Evolutionary conservation across 2,797 vertebrate species (phyloP).

Genomic region (Cyprinella venusta): DNA sequence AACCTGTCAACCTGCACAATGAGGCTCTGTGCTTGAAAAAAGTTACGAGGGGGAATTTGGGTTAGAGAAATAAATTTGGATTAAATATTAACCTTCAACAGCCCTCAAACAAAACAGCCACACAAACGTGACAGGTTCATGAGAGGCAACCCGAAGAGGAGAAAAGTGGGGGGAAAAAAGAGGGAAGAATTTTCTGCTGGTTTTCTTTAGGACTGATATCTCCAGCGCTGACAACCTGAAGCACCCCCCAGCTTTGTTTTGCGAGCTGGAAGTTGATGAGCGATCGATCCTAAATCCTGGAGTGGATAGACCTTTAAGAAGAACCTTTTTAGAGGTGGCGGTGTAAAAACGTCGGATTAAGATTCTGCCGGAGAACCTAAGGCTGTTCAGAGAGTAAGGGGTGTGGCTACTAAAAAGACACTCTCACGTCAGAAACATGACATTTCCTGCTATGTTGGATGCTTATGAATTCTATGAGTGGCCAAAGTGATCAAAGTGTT

Average conservation of each 20-base stretch:
- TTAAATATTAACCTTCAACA: constrained; percentile 78
- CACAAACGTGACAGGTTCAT: constrained; percentile 69
- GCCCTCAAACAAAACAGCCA: constrained; percentile 70
- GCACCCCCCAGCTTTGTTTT: constrained; percentile 70
- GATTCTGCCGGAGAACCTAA: constrained; percentile 72
- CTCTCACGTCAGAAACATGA: constrained; percentile 69
- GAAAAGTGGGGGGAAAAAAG: constrained; percentile 65
- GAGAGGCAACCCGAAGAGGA: constrained; percentile 63
- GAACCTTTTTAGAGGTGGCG: constrained; percentile 66
- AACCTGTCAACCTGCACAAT: constrained; percentile 80
- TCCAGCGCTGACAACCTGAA: constrained; percentile 80
- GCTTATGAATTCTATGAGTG: constrained; percentile 68
- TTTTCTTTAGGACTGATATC: constrained; percentile 69
- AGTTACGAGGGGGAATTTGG: constrained; percentile 84
- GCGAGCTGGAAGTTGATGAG: constrained; percentile 65
- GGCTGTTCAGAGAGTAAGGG: constrained; percentile 70
- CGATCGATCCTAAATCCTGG: constrained; percentile 67
- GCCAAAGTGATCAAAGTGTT: constrained; percentile 53
- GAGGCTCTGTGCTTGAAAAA: constrained; percentile 84
- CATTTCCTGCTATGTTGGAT: constrained; percentile 72
- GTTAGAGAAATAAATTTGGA: constrained; percentile 85
- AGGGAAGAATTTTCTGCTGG: constrained; percentile 56
- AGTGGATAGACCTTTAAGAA: constrained; percentile 63
- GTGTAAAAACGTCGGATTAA: constrained; percentile 77
- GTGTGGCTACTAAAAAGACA: constrained; percentile 70